Base-by-base conservation (phyloP, 1,140 invertebrate species). In the Ectropis grisescens region DNA sequence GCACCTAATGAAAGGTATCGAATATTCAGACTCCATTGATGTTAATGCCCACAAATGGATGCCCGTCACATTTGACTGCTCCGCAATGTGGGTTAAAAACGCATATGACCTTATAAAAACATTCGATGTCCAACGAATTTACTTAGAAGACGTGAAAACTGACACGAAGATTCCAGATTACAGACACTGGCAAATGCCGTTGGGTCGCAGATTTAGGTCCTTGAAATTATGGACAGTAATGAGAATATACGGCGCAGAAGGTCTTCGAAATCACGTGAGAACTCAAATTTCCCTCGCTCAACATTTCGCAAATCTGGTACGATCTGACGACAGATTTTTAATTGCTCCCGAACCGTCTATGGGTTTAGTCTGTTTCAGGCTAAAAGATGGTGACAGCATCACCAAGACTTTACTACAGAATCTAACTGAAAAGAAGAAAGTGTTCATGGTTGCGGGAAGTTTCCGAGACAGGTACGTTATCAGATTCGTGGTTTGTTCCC, bases 171-270 rank as follows among this genome's bases (percentile, higher is more conserved):
- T 91, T 4, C 94, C 94, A 0, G 95, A 98, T 62, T 97, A 94
- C 55, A 69, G 97, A 86, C 93, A 98, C 61, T 97, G 95, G 93
- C 95, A 97, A 82, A 96, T 98, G 56, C 89, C 95, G 7, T 71
- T 98, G 22, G 95, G 95, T 2, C 84, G 96, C 32, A 83, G 95
- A 49, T 98, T 98, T 60, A 86, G 96, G 11, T 89, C 97, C 0
- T 74, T 99, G 2, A 99, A 99, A 75, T 72, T 98, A 1, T 99
- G 97, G 97, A 96, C 97, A 45, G 94, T 96, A 0, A 69, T 98
- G 30, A 86, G 95, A 43, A 84, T 90, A 4, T 91, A 94, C 47
- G 97, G 97, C 0, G 86, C 91, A 1, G 86, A 90, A 47, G 92
- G 93, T 6, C 74, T 98, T 4, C 89, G 93, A 52, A 84, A 85